Evolutionary conservation across 1,140 invertebrate genomes (phyloP).

Genomic region (Ostrea edulis): DNA sequence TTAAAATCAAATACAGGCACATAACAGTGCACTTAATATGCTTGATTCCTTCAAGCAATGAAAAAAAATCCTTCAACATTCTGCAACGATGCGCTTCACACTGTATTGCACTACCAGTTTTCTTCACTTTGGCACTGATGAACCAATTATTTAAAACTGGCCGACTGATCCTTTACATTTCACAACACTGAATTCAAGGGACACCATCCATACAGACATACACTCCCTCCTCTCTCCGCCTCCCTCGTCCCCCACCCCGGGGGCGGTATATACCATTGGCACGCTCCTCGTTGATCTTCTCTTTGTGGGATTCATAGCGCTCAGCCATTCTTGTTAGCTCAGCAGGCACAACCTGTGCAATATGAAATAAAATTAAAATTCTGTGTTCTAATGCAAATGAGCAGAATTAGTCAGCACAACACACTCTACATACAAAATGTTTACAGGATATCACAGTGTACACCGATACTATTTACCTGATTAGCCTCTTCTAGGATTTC

Average conservation of each 20-base stretch:
- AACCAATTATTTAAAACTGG: background rate
- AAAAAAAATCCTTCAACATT: background rate
- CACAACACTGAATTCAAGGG: background rate
- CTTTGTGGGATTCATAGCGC: slow-evolving; percentile 54
- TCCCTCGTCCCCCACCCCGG: slow-evolving; percentile 47
- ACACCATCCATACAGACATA: slow-evolving; percentile 38
- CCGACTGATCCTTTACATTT: background rate
- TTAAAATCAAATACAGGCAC: background rate
- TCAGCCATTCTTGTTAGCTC: slow-evolving; percentile 64
- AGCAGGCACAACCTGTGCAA: slow-evolving; percentile 59
- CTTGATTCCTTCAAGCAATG: background rate
- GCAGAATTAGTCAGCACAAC: background rate
- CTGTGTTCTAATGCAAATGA: background rate
- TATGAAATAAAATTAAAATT: background rate
- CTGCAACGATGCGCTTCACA: background rate
- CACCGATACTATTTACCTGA: slow-evolving; percentile 65
- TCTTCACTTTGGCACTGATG: background rate
- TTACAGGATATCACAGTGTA: background rate
- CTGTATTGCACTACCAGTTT: background rate
- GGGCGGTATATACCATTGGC: slow-evolving; percentile 43
- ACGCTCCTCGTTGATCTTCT: slow-evolving; percentile 54
- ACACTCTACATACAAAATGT: background rate
- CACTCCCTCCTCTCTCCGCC: slow-evolving; percentile 42
- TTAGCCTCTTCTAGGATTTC: slow-evolving; percentile 77
- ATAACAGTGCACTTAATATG: background rate